Evolutionary conservation across 1,140 invertebrate genomes (phyloP).

Genomic region (Lepidurus couesii): DNA sequence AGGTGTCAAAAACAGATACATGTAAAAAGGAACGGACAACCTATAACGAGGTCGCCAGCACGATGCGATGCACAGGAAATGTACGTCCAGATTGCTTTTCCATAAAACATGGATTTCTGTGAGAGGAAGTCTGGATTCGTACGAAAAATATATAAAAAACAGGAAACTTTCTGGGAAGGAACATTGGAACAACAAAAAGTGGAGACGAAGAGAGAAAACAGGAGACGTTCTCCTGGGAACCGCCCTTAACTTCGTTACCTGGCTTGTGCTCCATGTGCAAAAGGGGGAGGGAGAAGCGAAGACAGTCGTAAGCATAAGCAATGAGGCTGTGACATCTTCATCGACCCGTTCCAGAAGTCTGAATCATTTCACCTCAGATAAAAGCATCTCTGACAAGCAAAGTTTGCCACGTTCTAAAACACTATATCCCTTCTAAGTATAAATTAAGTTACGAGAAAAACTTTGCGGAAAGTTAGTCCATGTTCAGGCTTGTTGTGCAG

Average conservation of each 20-base stretch:
- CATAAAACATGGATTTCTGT: neutral
- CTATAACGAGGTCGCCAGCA: neutral
- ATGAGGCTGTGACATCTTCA: conserved; percentile 18
- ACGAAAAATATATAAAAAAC: neutral
- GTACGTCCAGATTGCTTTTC: neutral
- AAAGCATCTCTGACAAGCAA: neutral
- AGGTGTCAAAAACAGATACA: conserved; percentile 1
- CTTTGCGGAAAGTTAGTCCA: too few species aligned
- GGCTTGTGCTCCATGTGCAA: neutral
- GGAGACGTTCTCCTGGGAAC: neutral
- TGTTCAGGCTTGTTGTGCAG: too few species aligned
- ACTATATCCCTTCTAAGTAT: neutral
- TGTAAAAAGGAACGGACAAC: neutral
- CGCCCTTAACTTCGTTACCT: conserved; percentile 13
- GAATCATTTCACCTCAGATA: conserved; percentile 2
- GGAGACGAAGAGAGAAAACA: neutral
- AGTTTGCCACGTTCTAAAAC: neutral
- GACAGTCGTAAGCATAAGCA: conserved; percentile 21
- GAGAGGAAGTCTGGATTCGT: neutral
- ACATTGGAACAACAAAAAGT: neutral
- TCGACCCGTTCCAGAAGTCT: conserved; percentile 13
- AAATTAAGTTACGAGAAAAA: neutral
- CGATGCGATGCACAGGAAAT: neutral
- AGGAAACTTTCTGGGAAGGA: neutral
- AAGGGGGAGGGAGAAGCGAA: neutral